These are phyloP conservation scores for Halesus radiatus DNA, from an alignment of 1,140 invertebrate species.

Conservation along the genomic window DNA sequence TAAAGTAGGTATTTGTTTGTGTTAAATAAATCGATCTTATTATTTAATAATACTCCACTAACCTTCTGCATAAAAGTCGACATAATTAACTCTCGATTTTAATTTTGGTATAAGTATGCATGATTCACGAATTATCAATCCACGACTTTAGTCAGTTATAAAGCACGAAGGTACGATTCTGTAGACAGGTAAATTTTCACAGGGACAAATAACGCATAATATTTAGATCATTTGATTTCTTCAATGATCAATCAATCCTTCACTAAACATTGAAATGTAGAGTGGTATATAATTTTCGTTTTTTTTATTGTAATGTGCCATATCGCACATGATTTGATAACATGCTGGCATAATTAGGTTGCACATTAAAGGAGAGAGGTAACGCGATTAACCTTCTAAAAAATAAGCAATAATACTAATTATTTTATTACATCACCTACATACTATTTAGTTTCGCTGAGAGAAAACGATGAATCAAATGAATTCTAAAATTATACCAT, in stretches of 20 bases:
- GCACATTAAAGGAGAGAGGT: background rate
- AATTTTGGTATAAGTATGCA: too few species aligned
- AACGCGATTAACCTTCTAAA: background rate
- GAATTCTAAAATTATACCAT: too few species aligned
- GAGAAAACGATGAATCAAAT: too few species aligned
- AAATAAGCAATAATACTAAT: background rate
- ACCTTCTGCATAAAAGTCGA: too few species aligned
- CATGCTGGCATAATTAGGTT: background rate
- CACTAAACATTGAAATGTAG: background rate
- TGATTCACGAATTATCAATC: too few species aligned
- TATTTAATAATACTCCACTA: too few species aligned
- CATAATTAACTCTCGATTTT: too few species aligned
- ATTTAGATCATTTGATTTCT: conserved; percentile 18
- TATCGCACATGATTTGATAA: conserved; percentile 5
- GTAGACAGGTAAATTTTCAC: background rate
- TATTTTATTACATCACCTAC: too few species aligned
- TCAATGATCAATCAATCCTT: background rate
- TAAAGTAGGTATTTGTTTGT: too few species aligned
- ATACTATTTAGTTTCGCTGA: too few species aligned
- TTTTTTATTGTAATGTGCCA: background rate
- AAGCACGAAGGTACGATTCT: background rate
- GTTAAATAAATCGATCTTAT: too few species aligned
- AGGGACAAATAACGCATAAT: conserved; percentile 13
- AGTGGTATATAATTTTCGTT: background rate
- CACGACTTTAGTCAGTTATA: background rate